phyloP scores from a whole-genome alignment of 37 sponge, comb jelly and placozoan genomes.

The Oopsacas minuta region DNA sequence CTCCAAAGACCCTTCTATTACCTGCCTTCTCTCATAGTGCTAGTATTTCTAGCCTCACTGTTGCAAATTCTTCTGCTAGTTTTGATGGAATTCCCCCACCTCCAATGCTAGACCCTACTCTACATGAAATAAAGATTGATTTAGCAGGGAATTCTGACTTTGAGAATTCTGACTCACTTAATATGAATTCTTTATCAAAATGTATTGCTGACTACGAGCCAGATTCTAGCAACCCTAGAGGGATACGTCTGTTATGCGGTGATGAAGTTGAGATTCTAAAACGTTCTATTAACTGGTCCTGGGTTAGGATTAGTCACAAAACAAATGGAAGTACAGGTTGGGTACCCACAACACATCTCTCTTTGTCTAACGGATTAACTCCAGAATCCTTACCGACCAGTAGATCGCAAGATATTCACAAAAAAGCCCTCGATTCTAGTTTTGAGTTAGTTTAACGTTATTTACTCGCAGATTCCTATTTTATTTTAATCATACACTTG shows the following conservation, averaged over 20 bases:
- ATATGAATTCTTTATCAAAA: not conserved
- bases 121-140: not conserved
- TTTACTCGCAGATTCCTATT: not conserved
- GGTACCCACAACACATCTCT: not conserved
- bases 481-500: not conserved
- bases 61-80: not conserved
- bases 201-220: slow-evolving; percentile 15
- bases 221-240: not conserved
- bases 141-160: not conserved
- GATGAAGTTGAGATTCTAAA: not conserved
- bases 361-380: not conserved
- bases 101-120: not conserved
- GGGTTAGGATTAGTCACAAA: not conserved
- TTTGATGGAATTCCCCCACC: not conserved
- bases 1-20: not conserved
- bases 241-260: not conserved
- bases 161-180: not conserved
- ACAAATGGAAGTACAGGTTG: not conserved
- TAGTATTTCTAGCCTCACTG: not conserved
- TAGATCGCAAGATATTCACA: not conserved
- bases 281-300: not conserved
- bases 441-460: not conserved
- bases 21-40: not conserved
- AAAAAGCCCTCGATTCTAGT: not conserved
- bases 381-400: not conserved